Percentiles rank a stretch among this genome's conserved stretches.
phyloP scores from a whole-genome alignment of 2,113 vertebrate genomes.

The Caloenas nicobarica region DNA sequence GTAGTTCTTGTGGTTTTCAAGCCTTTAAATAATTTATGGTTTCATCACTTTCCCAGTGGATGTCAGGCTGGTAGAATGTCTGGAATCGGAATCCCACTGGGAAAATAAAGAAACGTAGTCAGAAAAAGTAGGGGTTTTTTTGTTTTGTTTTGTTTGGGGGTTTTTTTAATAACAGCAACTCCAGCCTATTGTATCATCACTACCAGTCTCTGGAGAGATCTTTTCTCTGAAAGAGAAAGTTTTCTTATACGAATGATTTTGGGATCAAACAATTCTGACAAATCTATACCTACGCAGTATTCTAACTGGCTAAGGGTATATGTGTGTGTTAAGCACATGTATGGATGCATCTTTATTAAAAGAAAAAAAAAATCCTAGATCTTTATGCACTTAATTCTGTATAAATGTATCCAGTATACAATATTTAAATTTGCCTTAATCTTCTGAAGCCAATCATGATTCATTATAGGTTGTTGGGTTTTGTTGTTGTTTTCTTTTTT shows the following conservation, averaged over 20 bases:
- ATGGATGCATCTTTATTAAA: background rate
- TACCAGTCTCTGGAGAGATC: conserved; percentile 44
- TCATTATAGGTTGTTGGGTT: background rate
- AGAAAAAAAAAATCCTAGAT: background rate
- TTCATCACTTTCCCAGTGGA: conserved; percentile 76
- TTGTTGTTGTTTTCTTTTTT: background rate
- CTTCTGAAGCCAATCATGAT: background rate
- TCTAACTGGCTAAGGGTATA: background rate
- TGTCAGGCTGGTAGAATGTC: conserved; percentile 70
- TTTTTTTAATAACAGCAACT: conserved; percentile 73
- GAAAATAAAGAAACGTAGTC: conserved; percentile 51
- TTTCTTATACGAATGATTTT: conserved; percentile 37
- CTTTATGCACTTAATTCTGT: background rate
- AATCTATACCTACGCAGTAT: conserved; percentile 16
- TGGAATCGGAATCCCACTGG: conserved; percentile 74
- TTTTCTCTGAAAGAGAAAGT: conserved; percentile 47
- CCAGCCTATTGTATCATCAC: conserved; percentile 53
- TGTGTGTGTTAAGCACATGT: background rate
- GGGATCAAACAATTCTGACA: conserved; percentile 43
- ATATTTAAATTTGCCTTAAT: background rate
- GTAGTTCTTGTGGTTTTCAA: conserved; percentile 78
- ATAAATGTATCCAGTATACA: background rate
- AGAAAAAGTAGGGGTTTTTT: conserved; percentile 49
- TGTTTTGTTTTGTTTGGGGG: too few relatives aligned
- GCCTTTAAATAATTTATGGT: conserved; percentile 81